A percentile compares a stretch with the other conserved stretches of the same genome.
Conservation (phyloP, 2,797 vertebrate species). For the Mycteria americana region DNA sequence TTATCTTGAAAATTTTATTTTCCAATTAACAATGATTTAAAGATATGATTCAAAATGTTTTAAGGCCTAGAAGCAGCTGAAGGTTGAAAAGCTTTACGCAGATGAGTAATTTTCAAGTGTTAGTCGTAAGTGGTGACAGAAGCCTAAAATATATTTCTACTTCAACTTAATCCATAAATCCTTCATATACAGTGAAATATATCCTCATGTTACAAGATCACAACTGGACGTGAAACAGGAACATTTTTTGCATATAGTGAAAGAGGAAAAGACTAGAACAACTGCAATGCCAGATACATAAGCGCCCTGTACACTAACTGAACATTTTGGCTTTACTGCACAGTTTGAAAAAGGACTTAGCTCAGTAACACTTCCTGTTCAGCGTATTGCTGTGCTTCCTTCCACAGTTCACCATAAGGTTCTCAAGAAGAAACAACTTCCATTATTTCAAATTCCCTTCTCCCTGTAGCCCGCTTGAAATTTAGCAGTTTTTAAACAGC, state of each 20-base stretch:
- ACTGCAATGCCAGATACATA: background rate
- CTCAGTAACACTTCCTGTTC: background rate
- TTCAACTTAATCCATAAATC: background rate
- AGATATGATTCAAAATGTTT: background rate
- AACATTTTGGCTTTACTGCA: background rate
- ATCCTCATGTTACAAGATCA: background rate
- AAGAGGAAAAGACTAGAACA: background rate
- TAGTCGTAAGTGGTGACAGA: background rate
- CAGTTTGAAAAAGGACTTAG: background rate
- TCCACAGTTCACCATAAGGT: background rate
- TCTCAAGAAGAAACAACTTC: background rate
- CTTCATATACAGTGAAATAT: background rate
- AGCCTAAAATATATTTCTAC: background rate
- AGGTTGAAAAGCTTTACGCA: background rate
- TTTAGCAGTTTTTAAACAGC: background rate
- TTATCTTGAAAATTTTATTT: background rate
- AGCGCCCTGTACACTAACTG: background rate
- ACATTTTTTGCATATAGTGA: background rate
- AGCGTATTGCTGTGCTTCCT: background rate
- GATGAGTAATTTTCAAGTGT: background rate
- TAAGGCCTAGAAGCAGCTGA: background rate
- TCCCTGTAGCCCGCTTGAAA: background rate
- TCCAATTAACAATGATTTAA: background rate
- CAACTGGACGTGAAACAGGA: background rate
- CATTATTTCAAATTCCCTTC: background rate